Evolutionary conservation across 2,888 invertebrate genomes (phyloP).

Genomic region (Masnerella sp.): DNA sequence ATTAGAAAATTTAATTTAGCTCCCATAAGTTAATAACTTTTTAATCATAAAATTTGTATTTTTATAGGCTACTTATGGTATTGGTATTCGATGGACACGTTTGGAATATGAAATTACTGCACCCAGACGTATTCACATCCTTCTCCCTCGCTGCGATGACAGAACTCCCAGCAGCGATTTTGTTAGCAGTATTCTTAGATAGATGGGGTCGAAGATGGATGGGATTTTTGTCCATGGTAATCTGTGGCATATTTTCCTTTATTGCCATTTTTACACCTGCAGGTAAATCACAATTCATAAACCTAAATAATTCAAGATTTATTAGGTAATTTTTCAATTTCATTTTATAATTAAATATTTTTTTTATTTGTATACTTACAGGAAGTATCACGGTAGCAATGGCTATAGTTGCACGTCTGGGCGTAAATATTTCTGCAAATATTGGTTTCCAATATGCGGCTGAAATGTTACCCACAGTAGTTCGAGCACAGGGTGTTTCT

Average conservation of each 20-base stretch:
- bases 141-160: constrained; percentile 91
- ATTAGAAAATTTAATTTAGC: no score
- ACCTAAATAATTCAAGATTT: no score
- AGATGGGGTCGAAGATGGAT: constrained; percentile 92
- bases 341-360: background rate
- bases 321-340: background rate
- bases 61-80: constrained; percentile 80
- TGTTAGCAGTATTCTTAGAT: constrained; percentile 87
- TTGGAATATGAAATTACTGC: constrained; percentile 90
- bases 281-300: constrained; percentile 80
- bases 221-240: constrained; percentile 88
- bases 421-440: constrained; percentile 93
- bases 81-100: constrained; percentile 93
- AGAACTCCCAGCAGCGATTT: constrained; percentile 90
- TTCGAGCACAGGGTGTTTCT: constrained; percentile 91
- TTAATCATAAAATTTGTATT: constrained; percentile 1
- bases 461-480: constrained; percentile 91
- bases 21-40: no score
- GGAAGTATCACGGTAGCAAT: constrained; percentile 86
- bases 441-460: constrained; percentile 94
- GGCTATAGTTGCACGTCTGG: constrained; percentile 90
- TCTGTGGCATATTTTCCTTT: constrained; percentile 89
- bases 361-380: constrained; percentile 71
- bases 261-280: constrained; percentile 86
- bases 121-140: constrained; percentile 88